Evolutionary conservation across 2,888 invertebrate genomes (phyloP).

Genomic region (Odontomyia ornata): DNA sequence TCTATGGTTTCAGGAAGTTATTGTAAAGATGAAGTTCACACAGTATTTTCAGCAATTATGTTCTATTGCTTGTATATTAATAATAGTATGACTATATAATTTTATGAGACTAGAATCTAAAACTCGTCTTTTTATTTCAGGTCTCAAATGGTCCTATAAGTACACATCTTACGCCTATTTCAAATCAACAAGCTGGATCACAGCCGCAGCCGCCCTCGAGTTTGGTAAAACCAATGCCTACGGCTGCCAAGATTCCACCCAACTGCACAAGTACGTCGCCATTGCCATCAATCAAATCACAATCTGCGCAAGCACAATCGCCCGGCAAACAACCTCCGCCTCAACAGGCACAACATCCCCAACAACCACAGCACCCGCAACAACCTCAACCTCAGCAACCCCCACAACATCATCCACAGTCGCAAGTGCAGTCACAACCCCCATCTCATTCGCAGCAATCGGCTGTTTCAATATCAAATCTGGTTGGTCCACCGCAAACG

Average conservation of each 20-base stretch:
- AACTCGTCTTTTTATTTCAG: constrained; percentile 53
- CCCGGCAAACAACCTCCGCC: constrained; percentile 31
- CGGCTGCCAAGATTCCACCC: constrained; percentile 53
- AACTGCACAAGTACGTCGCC: constrained; percentile 54
- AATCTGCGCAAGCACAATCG: constrained; percentile 48
- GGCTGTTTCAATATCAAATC: constrained; percentile 52
- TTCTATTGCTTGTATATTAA: too few species aligned
- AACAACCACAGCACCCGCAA: constrained; percentile 45
- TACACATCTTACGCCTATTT: constrained; percentile 57
- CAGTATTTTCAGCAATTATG: too few species aligned
- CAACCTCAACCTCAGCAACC: constrained; percentile 48
- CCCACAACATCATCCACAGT: constrained; percentile 45
- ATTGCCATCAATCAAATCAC: constrained; percentile 47
- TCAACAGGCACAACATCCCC: constrained; percentile 47
- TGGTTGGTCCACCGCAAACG: constrained; percentile 56
- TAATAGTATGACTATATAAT: too few species aligned
- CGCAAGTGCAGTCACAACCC: constrained; percentile 48
- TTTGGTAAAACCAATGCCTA: constrained; percentile 61
- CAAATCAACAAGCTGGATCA: constrained; percentile 54
- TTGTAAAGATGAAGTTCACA: too few species aligned
- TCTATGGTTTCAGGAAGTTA: background rate
- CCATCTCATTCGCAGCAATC: constrained; percentile 47
- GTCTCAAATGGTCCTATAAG: constrained; percentile 59
- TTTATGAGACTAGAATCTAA: too few species aligned
- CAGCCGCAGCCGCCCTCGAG: constrained; percentile 60